Conservation (phyloP, 2,888 invertebrate genomes). For the Tryphoninae sp. region DNA sequence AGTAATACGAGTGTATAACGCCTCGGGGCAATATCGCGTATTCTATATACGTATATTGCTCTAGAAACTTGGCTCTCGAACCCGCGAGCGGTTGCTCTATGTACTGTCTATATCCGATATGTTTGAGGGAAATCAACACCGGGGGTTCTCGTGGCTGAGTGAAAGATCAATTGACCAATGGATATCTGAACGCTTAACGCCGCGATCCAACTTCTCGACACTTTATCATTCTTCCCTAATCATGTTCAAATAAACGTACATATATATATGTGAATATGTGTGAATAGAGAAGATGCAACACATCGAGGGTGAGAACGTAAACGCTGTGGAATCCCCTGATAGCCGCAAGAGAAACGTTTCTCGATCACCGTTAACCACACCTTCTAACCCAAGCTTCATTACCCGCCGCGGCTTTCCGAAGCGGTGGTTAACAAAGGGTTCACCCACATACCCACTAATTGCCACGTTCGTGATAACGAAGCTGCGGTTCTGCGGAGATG, state of each 20-base stretch:
- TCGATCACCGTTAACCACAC: slow-evolving; percentile 55
- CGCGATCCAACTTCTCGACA: background rate
- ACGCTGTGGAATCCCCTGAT: slow-evolving; percentile 17
- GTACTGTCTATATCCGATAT: slow-evolving; percentile 20
- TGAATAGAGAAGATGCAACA: slow-evolving; percentile 1
- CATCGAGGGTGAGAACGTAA: slow-evolving; percentile 2
- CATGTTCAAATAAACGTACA: slow-evolving; percentile 14
- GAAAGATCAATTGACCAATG: slow-evolving; percentile 44
- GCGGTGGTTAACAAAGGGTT: slow-evolving; percentile 62
- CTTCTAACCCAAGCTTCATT: slow-evolving; percentile 57
- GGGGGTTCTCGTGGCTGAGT: slow-evolving; percentile 19
- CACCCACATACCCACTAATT: slow-evolving; percentile 62
- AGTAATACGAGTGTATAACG: too few relatives aligned
- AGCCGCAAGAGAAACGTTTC: slow-evolving; percentile 44
- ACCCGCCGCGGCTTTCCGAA: slow-evolving; percentile 53
- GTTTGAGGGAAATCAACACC: slow-evolving; percentile 48
- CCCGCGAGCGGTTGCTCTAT: slow-evolving; percentile 41
- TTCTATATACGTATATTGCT: too few relatives aligned
- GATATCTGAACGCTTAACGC: slow-evolving; percentile 3
- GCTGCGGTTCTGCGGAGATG: slow-evolving; percentile 31
- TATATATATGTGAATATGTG: background rate
- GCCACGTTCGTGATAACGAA: slow-evolving; percentile 64
- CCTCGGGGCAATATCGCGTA: too few relatives aligned
- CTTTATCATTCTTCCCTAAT: slow-evolving; percentile 46
- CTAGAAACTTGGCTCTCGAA: background rate